Percentiles rank a stretch among this genome's conserved stretches.
These are phyloP conservation scores for Hyppa rectilinea DNA, from an alignment of 2,888 invertebrate genomes.

Conservation along the genomic window DNA sequence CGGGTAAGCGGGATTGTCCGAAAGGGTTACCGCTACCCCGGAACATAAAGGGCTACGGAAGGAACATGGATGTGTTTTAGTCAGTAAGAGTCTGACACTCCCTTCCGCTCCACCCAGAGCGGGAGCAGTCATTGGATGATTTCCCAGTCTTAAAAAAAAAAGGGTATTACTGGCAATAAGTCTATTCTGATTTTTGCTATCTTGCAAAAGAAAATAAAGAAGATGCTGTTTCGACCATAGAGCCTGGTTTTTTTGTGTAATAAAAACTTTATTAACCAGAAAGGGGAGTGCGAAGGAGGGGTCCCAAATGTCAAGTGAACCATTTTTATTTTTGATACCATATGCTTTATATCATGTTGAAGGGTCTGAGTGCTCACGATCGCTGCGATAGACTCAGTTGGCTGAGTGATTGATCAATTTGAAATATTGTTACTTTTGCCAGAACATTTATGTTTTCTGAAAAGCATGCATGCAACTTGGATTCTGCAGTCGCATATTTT, in stretches of 20 bases:
- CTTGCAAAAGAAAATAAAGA: not conserved
- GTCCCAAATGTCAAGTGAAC: constrained; percentile 38
- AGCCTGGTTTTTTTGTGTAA: constrained; percentile 15
- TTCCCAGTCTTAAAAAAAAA: too few species aligned
- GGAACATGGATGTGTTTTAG: too few species aligned
- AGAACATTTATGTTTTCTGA: not conserved
- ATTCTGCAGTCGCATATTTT: not conserved
- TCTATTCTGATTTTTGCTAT: not conserved
- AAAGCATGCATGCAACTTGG: not conserved
- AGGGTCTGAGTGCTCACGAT: not conserved
- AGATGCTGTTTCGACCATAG: not conserved
- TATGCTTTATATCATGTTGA: constrained; percentile 14
- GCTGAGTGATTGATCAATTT: not conserved
- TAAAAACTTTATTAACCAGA: constrained; percentile 1
- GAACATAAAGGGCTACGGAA: too few species aligned
- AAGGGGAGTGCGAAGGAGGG: constrained; percentile 33
- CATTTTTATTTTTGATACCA: constrained; percentile 17
- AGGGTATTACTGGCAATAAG: not conserved
- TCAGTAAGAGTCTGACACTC: too few species aligned
- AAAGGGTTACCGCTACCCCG: too few species aligned
- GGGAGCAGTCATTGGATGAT: too few species aligned
- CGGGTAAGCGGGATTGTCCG: too few species aligned
- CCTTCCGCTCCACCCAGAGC: too few species aligned
- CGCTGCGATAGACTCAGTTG: not conserved
- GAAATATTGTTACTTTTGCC: not conserved